Base-by-base conservation (phyloP, 2,888 invertebrate species). In the Gasteruption jaculator region DNA sequence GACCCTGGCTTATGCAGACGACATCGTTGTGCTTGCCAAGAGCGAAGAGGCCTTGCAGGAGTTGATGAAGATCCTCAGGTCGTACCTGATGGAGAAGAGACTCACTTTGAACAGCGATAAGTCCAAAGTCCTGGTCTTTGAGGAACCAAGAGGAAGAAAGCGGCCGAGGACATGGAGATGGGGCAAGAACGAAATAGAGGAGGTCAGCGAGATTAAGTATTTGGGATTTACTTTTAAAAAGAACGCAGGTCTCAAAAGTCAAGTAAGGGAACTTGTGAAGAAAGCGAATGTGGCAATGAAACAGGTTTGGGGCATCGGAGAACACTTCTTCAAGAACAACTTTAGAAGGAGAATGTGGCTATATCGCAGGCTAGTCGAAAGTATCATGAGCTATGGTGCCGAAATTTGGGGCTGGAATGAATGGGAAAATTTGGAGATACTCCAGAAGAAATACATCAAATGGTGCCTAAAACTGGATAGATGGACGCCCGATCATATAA, bases 321-420 rank as follows among this genome's bases (percentile, higher is more conserved):
- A 45, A 19, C 31, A 38, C n/a, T 12, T 15, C 10, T 46, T 46
- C 12, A 37, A 15, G 24, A 25, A 43, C 10, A 27, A 48, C 19
- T 43, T 22, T 14, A 43, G 18, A 16, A 42, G 32, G 6, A 39
- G 41, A 15, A 20, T 26, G n/a, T 26, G 21, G 34, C 11, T 49
- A 5, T 48, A 42, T 6, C 36, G 43, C 14, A 18, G 14, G 7
- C 10, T 49, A 3, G 45, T 45, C 7, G 30, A 11, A 22, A 21
- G 40, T 0, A 29, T 50, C 5, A 34, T 42, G 24, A 6, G 24
- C 3, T 48, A 45, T 18, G 47, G 33, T 8, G 49, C 49, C 1
- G 49, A 42, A 16, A 43, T 52, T 4, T 48, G 49, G 25, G 49
- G 53, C 8, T 38, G 42, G 39, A 16, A 19, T 4, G 45, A 48